A percentile compares a stretch with the other conserved stretches of the same genome.
Conservation (phyloP, 2,888 invertebrate species). For the Perizoma affinitatum region DNA sequence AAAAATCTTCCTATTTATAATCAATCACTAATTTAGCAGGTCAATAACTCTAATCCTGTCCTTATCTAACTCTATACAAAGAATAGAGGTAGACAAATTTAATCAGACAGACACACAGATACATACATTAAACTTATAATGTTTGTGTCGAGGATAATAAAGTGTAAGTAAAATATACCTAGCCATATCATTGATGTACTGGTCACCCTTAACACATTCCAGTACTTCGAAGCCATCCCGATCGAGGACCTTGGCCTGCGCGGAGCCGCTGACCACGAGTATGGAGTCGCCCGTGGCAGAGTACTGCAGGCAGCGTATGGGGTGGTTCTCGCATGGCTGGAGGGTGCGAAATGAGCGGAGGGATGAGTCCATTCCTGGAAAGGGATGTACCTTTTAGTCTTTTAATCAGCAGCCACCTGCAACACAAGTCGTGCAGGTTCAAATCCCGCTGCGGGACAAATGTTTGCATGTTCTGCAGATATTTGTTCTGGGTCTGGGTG, state of each 20-base stretch:
- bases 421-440: no score
- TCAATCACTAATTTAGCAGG: no score
- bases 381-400: no score
- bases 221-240: slow-evolving; percentile 96
- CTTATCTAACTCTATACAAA: no score
- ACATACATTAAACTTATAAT: no score
- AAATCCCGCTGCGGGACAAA: no score
- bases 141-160: not conserved
- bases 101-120: no score
- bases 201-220: slow-evolving; percentile 97
- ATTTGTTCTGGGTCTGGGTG: no score
- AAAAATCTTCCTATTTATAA: no score
- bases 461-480: no score
- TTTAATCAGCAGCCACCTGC: not conserved
- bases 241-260: slow-evolving; percentile 96
- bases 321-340: slow-evolving; percentile 98
- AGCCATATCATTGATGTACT: slow-evolving; percentile 97
- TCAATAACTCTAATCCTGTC: no score
- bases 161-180: slow-evolving; percentile 57
- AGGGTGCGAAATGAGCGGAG: slow-evolving; percentile 95
- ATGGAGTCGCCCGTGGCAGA: slow-evolving; percentile 97
- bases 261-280: slow-evolving; percentile 95
- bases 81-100: no score
- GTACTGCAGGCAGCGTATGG: slow-evolving; percentile 95
- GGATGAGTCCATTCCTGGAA: slow-evolving; percentile 94